These are phyloP conservation scores for Globia sparganii DNA, from an alignment of 2,888 invertebrate species.

Conservation along the genomic window DNA sequence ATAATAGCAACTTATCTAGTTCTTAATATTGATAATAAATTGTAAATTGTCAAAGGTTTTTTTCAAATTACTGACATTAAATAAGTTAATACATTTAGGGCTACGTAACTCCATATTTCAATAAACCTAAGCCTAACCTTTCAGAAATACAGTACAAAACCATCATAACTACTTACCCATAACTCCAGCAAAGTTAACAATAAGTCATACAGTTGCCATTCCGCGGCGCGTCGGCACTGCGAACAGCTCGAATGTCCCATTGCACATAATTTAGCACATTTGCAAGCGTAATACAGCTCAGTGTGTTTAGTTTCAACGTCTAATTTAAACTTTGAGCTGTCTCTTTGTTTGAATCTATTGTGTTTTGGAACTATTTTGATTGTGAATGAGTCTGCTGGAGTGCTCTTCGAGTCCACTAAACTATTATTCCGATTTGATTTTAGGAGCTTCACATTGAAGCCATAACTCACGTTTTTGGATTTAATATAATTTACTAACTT, in stretches of 20 bases:
- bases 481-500: too few species aligned
- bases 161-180: conserved; percentile 4
- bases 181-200: conserved; percentile 21
- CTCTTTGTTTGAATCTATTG: conserved; percentile 56
- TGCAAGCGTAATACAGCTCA: conserved; percentile 67
- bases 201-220: conserved; percentile 44
- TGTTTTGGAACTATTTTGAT: conserved; percentile 42
- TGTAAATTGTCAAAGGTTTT: neutral
- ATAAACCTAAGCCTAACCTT: neutral
- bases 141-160: neutral
- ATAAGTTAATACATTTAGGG: neutral
- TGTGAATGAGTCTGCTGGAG: conserved; percentile 3
- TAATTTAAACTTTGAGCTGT: conserved; percentile 71
- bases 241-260: conserved; percentile 47
- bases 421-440: conserved; percentile 4
- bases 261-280: conserved; percentile 72
- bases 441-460: neutral
- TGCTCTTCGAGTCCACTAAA: neutral
- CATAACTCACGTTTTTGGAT: neutral
- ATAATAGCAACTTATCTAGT: too few species aligned
- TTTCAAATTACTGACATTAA: neutral
- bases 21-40: neutral
- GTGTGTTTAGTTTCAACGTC: conserved; percentile 60
- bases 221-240: conserved; percentile 4
- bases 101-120: neutral